Evolutionary conservation across 2,888 invertebrate species (phyloP).

Genomic region (Prenolepis imparis): DNA sequence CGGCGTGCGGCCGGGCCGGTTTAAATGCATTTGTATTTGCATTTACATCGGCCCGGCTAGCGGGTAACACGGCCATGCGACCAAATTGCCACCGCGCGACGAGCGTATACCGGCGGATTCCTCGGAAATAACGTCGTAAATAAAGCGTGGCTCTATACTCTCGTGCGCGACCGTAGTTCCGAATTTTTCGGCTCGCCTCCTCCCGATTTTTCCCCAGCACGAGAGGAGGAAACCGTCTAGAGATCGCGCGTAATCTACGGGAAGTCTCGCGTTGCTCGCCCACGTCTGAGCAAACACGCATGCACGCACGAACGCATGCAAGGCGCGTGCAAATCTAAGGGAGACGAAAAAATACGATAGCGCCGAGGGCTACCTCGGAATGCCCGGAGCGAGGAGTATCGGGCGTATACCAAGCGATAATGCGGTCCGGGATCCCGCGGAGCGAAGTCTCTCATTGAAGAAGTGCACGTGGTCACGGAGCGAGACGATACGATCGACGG

Average conservation of each 20-base stretch:
- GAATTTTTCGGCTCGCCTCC: slow-evolving; percentile 12
- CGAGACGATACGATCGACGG: slow-evolving; percentile 26
- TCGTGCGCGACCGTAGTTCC: slow-evolving; percentile 7
- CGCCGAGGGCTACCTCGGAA: slow-evolving; percentile 59
- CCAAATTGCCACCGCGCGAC: slow-evolving; percentile 75
- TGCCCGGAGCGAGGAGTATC: slow-evolving; percentile 32
- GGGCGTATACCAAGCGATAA: slow-evolving; percentile 58
- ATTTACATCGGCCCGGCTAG: slow-evolving; percentile 73
- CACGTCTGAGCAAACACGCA: slow-evolving; percentile 19
- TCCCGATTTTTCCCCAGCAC: slow-evolving; percentile 18
- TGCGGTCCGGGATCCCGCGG: slow-evolving; percentile 60
- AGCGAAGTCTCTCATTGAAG: slow-evolving; percentile 58
- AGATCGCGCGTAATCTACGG: slow-evolving; percentile 36
- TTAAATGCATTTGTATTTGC: slow-evolving; percentile 81
- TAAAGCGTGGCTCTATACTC: slow-evolving; percentile 57
- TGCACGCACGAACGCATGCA: slow-evolving; percentile 29
- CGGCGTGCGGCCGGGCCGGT: slow-evolving; percentile 72
- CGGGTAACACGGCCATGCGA: slow-evolving; percentile 71
- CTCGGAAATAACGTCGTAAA: slow-evolving; percentile 76
- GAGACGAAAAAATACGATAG: slow-evolving; percentile 71
- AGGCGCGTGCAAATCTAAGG: slow-evolving; percentile 23
- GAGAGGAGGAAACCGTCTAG: background rate
- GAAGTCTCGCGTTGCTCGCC: slow-evolving; percentile 37
- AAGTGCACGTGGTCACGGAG: slow-evolving; percentile 60
- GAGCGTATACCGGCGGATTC: slow-evolving; percentile 63